Conservation (phyloP, 2,797 vertebrate genomes). For the Naso thynnoides region DNA sequence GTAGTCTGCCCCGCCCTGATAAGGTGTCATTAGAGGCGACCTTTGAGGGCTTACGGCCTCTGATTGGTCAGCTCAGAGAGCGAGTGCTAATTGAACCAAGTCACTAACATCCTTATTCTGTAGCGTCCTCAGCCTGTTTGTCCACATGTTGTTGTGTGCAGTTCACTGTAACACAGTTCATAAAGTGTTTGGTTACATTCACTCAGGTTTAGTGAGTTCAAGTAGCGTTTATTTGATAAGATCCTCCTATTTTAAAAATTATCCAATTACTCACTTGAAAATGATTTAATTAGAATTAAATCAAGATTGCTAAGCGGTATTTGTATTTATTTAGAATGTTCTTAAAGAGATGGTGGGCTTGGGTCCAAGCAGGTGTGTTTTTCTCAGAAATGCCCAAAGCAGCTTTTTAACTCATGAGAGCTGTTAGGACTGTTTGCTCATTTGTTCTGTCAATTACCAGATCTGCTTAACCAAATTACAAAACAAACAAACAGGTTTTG, state of each 20-base stretch:
- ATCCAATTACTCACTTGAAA: conserved; percentile 30
- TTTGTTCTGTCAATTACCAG: background rate
- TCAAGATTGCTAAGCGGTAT: background rate
- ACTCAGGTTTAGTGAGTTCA: conserved; percentile 32
- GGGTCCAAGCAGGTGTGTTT: conserved; percentile 12
- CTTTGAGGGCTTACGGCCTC: conserved; percentile 38
- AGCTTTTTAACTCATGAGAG: background rate
- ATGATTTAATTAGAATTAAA: conserved; percentile 41
- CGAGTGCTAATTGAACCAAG: conserved; percentile 12
- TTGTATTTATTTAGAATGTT: conserved; percentile 20
- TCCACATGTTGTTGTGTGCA: conserved; percentile 17
- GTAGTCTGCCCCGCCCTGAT: conserved; percentile 44
- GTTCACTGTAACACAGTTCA: conserved; percentile 33
- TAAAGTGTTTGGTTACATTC: conserved; percentile 8
- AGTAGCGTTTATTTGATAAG: conserved; percentile 17
- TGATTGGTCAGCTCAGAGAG: conserved; percentile 33
- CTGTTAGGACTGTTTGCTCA: conserved; percentile 1
- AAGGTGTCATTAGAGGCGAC: conserved; percentile 55
- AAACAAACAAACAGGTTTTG: background rate
- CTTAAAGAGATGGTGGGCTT: conserved; percentile 9
- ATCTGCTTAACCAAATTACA: conserved; percentile 4
- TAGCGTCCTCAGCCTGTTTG: conserved; percentile 29
- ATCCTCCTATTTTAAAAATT: conserved; percentile 4
- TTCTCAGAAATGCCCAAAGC: conserved; percentile 19
- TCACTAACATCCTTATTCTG: conserved; percentile 15